Evolutionary conservation across 2,888 invertebrate species (phyloP), one percentile per base, ranked within the genome.

Genomic region (Unio pictorum): DNA sequence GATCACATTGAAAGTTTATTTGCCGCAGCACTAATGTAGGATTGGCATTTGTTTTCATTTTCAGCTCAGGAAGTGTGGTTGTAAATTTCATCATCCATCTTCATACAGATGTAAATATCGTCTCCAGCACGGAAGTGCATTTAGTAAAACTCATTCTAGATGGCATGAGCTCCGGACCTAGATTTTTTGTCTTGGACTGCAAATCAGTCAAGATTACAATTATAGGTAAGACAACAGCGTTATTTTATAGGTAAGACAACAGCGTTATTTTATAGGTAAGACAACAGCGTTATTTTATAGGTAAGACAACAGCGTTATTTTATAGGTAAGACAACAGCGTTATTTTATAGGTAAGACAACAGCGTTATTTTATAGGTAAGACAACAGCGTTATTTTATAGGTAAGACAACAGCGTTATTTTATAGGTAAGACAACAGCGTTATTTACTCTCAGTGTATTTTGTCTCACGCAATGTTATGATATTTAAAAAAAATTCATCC

Each of bases 1-100:
- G 54, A 26, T 34, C 26, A 54, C 55, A 61, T 34, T 45, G 45
- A 3, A 45, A 45, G 11, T 45, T 0, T 45, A 3, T 45, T 45
- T 45, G 45, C 45, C 45, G 1, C 3, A 45, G 4, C 45, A 45
- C n/a, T 58, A 3, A 55, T 26, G 45, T 17, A 60, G 26, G 30
- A 55, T 54, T 55, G n/a, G 45, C 61, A 20, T 58, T n/a, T 61
- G 17, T 55, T n/a, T 62, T 18, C 57, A 15, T 82, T 82, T 82
- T 62, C 80, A 84, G 83, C 74, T 77, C 76, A 71, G 83, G 81
- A 70, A 83, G 81, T 66, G 78, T 81, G 34, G 66, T 74, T 45
- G 76, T 84, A 26, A 68, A 73, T 61, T 82, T 84, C 74, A 72
- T 75, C 57, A 65, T 84, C n/a, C 76, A 75, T 73, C 79, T 82